Base-by-base conservation (phyloP, 2,797 vertebrate species). In the Poecilia wingei region DNA sequence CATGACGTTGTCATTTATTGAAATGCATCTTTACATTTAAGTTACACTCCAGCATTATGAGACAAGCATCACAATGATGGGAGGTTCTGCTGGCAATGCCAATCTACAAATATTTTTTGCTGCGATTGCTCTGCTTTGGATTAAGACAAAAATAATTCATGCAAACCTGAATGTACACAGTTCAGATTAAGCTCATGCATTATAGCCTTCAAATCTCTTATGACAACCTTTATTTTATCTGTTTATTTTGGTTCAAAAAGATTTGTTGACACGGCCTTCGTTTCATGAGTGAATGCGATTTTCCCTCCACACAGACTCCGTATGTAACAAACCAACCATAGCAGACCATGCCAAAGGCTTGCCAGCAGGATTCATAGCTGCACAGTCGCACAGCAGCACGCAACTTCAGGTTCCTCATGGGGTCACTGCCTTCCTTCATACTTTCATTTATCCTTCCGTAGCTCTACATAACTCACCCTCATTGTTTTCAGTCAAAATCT, bases 91-190 rank as follows among this genome's bases (percentile, higher is more conserved):
- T 84, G 89, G 79, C 93, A 93, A 94, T 92, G 92, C 89, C 80
- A 93, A 80, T 78, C 79, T 88, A 84, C 92, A 92, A 86, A 87
- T 93, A n/a, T 92, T 43, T 8, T 77, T 80, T 81, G 76, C 66
- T 79, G 20, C 69, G 89, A 88, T 88, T 91, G 86, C 91, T 82
- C 74, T 80, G 75, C 71, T 78, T 81, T 79, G 88, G 87, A 86
- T 91, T 74, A 87, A 88, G 89, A 91, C 79, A 89, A 88, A 87
- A 87, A 79, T 89, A 92, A 94, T 93, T 85, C 87, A 80, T 84
- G 78, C 20, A 25, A 90, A 90, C 81, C 79, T 88, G 57, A 77
- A 82, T 84, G 73, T 79, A 84, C 82, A 86, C 76, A 88, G 83
- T 87, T 84, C 84, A 86, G 73, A 88, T 85, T 77, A 81, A 68